Evolutionary conservation across 1,140 invertebrate species (phyloP).

Genomic region (Drosophila novamexicana): DNA sequence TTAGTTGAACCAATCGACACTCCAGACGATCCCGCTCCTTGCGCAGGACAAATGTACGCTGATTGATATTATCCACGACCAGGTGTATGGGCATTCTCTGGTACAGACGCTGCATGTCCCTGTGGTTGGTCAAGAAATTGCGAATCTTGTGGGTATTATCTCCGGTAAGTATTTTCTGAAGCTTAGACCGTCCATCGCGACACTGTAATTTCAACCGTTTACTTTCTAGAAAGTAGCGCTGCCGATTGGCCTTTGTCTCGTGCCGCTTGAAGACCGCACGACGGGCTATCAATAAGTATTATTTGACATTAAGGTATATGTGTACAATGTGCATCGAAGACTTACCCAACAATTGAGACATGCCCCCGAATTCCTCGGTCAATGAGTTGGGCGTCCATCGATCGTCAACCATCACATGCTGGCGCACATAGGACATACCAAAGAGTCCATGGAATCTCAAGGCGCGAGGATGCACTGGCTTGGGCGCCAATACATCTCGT

Average conservation of each 20-base stretch:
- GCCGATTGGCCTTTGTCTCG: conserved; percentile 66
- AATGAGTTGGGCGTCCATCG: conserved; percentile 71
- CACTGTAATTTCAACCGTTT: conserved; percentile 68
- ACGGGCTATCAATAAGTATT: conserved; percentile 40
- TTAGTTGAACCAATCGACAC: conserved; percentile 61
- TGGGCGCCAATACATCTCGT: conserved; percentile 60
- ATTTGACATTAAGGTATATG: not conserved
- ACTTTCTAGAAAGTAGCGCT: conserved; percentile 58
- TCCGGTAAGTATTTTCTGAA: conserved; percentile 67
- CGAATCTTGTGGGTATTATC: conserved; percentile 68
- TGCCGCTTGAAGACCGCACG: conserved; percentile 66
- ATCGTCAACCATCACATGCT: conserved; percentile 75
- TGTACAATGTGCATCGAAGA: not conserved
- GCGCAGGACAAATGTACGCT: conserved; percentile 77
- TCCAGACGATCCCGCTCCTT: conserved; percentile 78
- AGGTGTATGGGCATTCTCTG: conserved; percentile 76
- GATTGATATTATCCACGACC: conserved; percentile 81
- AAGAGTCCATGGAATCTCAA: conserved; percentile 74
- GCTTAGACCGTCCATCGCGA: conserved; percentile 69
- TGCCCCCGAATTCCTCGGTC: conserved; percentile 73
- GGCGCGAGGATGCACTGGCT: conserved; percentile 72
- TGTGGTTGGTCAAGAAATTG: conserved; percentile 73
- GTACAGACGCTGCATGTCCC: conserved; percentile 76
- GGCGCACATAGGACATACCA: conserved; percentile 64
- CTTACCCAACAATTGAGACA: conserved; percentile 75